phyloP scores from a whole-genome alignment of 2,888 invertebrate species.

The Oxytorus armatus region DNA sequence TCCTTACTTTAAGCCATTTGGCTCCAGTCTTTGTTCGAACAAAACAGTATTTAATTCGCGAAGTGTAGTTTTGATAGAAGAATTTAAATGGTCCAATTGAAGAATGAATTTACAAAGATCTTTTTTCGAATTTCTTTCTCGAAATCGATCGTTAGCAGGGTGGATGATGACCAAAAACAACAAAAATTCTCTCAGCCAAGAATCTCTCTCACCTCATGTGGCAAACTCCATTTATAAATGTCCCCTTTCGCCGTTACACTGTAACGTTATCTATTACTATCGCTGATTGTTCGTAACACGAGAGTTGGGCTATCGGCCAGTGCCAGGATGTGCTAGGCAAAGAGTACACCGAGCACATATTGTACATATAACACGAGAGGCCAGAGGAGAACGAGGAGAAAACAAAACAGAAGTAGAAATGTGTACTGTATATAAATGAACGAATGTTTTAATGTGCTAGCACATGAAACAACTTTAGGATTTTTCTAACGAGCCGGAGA shows the following conservation, averaged over 20 bases:
- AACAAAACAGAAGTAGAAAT: conserved; percentile 48
- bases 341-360: conserved; percentile 42
- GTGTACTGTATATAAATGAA: conserved; percentile 18
- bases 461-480: no score
- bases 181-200: neutral
- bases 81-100: no score
- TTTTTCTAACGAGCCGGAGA: no score
- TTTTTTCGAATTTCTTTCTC: no score
- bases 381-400: conserved; percentile 28
- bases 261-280: conserved; percentile 41
- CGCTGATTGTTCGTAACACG: conserved; percentile 62
- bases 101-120: no score
- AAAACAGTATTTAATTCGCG: no score
- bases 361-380: conserved; percentile 13
- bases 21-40: no score
- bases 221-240: neutral
- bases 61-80: no score
- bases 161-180: no score
- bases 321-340: conserved; percentile 77
- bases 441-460: conserved; percentile 45
- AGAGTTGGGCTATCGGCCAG: conserved; percentile 65
- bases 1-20: no score
- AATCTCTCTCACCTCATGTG: neutral
- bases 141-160: no score
- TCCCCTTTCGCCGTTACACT: neutral